A percentile compares a stretch with the other conserved stretches of the same genome.
phyloP scores from a whole-genome alignment of 2,888 invertebrate genomes.

The Eupithecia abbreviata region DNA sequence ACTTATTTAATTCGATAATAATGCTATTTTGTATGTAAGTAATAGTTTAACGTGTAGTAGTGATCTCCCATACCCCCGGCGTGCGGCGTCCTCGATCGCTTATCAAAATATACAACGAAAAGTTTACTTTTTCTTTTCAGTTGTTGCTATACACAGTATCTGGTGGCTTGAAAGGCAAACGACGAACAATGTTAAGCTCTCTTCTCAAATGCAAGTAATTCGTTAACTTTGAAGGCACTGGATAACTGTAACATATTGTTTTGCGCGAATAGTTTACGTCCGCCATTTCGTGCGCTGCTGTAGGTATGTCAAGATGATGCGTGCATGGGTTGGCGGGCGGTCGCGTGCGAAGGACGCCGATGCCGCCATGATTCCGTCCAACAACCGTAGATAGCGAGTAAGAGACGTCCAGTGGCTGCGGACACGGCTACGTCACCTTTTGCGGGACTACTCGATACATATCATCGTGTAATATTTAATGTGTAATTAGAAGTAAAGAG shows the following conservation, averaged over 20 bases:
- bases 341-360: conserved; percentile 60
- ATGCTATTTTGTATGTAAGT: conserved; percentile 82
- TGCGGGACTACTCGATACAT: conserved; percentile 89
- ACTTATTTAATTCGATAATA: conserved; percentile 81
- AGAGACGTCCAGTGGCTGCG: conserved; percentile 84
- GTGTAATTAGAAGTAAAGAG: conserved; percentile 81
- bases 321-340: conserved; percentile 43
- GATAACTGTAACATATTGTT: conserved; percentile 53
- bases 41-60: conserved; percentile 80
- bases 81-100: conserved; percentile 67
- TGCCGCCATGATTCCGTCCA: conserved; percentile 84
- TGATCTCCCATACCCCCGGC: conserved; percentile 82
- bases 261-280: conserved; percentile 48
- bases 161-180: conserved; percentile 51
- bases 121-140: conserved; percentile 69
- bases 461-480: conserved; percentile 87
- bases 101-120: conserved; percentile 77
- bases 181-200: conserved; percentile 56
- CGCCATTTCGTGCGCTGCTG: conserved; percentile 50
- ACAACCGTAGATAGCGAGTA: conserved; percentile 84
- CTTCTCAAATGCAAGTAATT: conserved; percentile 48
- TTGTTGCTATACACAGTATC: conserved; percentile 53
- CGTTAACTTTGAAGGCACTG: conserved; percentile 50
- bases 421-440: conserved; percentile 83
- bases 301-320: conserved; percentile 35